Percentiles rank a stretch among this genome's conserved stretches.
phyloP scores from a whole-genome alignment of 2,113 vertebrate species.

The Nymphicus hollandicus region DNA sequence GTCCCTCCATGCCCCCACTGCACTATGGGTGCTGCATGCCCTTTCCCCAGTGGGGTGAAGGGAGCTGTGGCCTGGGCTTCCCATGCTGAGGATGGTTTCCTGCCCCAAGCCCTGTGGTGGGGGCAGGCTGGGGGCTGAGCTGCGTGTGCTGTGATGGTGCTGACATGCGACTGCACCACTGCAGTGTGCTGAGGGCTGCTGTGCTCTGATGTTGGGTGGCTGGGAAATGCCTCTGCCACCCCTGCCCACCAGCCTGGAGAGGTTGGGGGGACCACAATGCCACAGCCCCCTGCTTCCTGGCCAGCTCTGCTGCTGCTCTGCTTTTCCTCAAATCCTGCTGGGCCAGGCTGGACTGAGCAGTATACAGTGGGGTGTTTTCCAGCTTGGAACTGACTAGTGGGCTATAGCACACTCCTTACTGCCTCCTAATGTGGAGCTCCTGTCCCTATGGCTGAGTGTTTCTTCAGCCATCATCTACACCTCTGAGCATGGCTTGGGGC shows the following conservation, averaged over 20 bases:
- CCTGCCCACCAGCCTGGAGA: accelerated
- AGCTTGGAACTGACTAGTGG: neutral
- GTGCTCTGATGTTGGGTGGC: accelerated
- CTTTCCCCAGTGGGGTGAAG: neutral
- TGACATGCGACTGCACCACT: accelerated
- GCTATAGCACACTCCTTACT: neutral
- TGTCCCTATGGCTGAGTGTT: neutral
- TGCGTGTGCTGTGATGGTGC: neutral
- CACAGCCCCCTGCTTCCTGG: neutral
- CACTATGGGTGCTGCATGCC: neutral
- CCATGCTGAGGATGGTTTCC: neutral
- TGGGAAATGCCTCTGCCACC: neutral
- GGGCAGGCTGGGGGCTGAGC: neutral
- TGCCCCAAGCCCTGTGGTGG: accelerated
- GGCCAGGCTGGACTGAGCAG: neutral
- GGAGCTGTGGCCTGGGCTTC: neutral
- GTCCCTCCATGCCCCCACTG: accelerated
- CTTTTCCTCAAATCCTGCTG: too few species aligned
- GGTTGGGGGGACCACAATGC: accelerated
- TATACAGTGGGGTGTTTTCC: neutral
- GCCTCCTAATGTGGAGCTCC: accelerated
- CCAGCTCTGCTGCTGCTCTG: neutral
- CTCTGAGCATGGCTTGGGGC: neutral
- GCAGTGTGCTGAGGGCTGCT: neutral
- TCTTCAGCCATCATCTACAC: accelerated